A percentile compares a stretch with the other conserved stretches of the same genome.
Conservation (phyloP, 2,797 vertebrate genomes). For the Arvicola amphibius region DNA sequence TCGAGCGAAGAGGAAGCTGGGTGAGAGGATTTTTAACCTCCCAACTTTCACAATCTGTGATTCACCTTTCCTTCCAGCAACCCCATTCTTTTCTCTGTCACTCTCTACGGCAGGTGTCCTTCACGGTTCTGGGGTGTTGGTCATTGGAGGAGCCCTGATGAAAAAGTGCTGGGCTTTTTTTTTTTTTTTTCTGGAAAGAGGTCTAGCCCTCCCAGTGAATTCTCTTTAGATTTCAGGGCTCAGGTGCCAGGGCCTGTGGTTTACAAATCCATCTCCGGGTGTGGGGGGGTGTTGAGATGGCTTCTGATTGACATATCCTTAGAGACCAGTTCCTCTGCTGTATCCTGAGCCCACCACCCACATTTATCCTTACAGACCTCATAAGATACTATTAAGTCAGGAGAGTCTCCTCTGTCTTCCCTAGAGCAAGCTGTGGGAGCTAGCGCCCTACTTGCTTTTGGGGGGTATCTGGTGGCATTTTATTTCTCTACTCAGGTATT, state of each 20-base stretch:
- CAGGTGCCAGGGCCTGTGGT: background rate
- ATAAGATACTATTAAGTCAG: background rate
- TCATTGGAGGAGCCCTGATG: background rate
- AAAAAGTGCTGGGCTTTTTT: background rate
- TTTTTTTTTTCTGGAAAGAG: background rate
- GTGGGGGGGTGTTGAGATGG: background rate
- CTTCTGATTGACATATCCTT: background rate
- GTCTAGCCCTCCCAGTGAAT: background rate
- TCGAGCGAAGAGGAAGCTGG: background rate
- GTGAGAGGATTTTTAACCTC: background rate
- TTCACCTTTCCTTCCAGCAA: background rate
- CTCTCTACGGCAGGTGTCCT: background rate
- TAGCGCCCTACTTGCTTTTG: background rate
- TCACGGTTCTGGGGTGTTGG: background rate
- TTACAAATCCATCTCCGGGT: background rate
- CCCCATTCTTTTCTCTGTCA: background rate
- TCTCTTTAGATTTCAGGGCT: constrained; percentile 16
- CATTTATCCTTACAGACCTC: background rate
- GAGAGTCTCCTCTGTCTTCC: background rate
- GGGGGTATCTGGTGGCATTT: background rate
- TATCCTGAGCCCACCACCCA: background rate
- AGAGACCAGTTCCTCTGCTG: background rate
- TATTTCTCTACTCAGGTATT: background rate
- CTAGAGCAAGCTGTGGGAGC: background rate
- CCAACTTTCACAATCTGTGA: background rate